phyloP scores from a whole-genome alignment of 2,797 vertebrate genomes.

The Syndactyla subalaris region DNA sequence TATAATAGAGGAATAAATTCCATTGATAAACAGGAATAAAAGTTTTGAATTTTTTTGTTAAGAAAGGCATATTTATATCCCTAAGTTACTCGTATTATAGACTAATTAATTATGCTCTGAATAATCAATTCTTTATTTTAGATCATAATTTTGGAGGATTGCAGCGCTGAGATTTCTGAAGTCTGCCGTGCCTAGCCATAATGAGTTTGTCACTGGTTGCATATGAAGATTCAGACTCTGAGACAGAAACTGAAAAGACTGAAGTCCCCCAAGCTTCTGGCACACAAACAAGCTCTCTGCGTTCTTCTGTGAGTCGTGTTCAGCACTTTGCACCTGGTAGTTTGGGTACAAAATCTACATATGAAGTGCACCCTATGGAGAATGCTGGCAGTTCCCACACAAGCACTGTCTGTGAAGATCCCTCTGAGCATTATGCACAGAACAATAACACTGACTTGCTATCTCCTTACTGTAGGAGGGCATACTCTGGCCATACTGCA shows the following conservation, averaged over 20 bases:
- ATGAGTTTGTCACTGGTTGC: slow-evolving; percentile 90
- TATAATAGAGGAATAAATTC: neutral
- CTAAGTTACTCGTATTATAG: neutral
- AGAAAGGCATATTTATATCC: neutral
- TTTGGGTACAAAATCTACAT: neutral
- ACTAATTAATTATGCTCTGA: slow-evolving; percentile 1
- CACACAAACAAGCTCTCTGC: neutral
- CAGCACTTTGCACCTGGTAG: neutral
- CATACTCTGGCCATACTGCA: neutral
- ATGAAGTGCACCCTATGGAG: neutral
- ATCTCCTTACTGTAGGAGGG: neutral
- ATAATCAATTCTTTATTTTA: slow-evolving; percentile 59
- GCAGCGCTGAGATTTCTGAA: neutral
- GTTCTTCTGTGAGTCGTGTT: neutral
- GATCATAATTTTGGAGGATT: slow-evolving; percentile 42
- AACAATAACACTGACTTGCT: neutral
- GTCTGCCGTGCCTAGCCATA: neutral
- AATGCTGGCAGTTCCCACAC: neutral
- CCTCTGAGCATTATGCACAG: neutral
- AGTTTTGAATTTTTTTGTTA: neutral
- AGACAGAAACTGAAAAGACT: slow-evolving; percentile 71
- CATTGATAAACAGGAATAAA: neutral
- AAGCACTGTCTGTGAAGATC: neutral
- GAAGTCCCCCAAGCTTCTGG: neutral
- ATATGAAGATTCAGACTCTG: slow-evolving; percentile 92